Evolutionary conservation across 2,888 invertebrate species (phyloP), one percentile per base, ranked within the genome.

Genomic region (Tortricodes alternella): DNA sequence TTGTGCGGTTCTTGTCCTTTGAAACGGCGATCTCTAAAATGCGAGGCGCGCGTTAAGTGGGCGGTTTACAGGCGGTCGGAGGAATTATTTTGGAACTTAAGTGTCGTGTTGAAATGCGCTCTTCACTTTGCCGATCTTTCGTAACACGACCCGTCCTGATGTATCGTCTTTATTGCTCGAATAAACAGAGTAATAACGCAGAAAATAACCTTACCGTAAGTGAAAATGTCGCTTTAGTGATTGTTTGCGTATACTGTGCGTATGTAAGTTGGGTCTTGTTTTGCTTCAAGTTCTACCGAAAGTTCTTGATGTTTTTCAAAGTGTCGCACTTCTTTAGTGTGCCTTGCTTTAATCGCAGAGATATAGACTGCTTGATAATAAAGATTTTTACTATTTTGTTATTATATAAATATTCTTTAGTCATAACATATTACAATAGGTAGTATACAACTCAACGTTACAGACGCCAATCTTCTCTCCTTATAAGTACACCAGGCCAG

Each of bases 51-150:
- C 74, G 77, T 88, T 85, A 87, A 86, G 72, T 75, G 71, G 65
- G 66, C 70, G 76, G 73, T 87, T 89, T 87, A 88, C 75, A 73
- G 73, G 68, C 73, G 62, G 66, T 56, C 67, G 53, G 62, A 68
- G 73, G 75, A 72, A 84, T 88, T 79, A 85, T 83, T 83, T 86
- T 73, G 73, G 78, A 66, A 73, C 71, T 87, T 89, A 83, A 88
- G 71, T 82, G 74, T 70, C 62, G 68, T 85, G 81, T 81, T 74
- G 85, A 83, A 84, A 85, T 70, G 71, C 70, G 73, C 73, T 73
- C 71, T 67, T 68, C 66, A 58, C 64, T 63, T 65, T 58, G 66
- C 43, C 71, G 69, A 67, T 73, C 65, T 85, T 86, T 74, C 78
- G 79, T 73, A 83, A 83, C 66, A 65, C 69, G 73, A 67, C 66